Base-by-base conservation (phyloP, 2,888 invertebrate species). In the Hetaerina titia region DNA sequence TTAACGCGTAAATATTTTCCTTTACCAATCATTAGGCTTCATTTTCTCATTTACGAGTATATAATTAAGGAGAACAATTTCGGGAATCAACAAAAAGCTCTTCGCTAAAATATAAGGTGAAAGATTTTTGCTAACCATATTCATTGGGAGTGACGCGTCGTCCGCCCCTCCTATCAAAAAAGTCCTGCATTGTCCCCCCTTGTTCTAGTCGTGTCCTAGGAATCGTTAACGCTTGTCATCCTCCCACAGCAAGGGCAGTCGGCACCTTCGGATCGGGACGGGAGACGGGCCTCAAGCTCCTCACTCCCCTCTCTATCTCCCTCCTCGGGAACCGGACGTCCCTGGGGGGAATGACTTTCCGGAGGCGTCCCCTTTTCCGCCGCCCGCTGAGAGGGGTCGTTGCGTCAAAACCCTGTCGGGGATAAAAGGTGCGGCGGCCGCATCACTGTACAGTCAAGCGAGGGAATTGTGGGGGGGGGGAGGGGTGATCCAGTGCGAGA, bases 171-270 rank as follows among this genome's bases (percentile, higher is more conserved):
- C 45, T 4, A 45, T 45, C 45, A 45, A 45, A 45, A 45, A 45
- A 45, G 45, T 45, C 45, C 45, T 45, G 45, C 45, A 45, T 45
- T 45, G 60, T 81, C 81, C 13, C 13, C 31, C 81, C 57, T 89
- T 58, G n/a, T 19, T 13, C 9, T 6, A n/a, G 64, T 74, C 56
- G n/a, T 92, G 92, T 74, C 69, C 31, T 56, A 64, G 92, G 56
- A 56, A n/a, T 31, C 22, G 92, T 92, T 92, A 92, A 92, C 69
- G 92, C 92, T 69, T 92, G 92, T 92, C 92, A 64, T 64, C 63
- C 63, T 64, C 63, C 22, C 64, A 19, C 13, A 56, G 69, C 92
- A n/a, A 45, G 45, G 45, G 45, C 19, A 31, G 87, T 22, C 60
- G n/a, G 31, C 88, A 60, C 17, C 58, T 45, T 57, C 56, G 69